phyloP scores from a whole-genome alignment of 1,140 invertebrate genomes.

The Drosophila obscura region DNA sequence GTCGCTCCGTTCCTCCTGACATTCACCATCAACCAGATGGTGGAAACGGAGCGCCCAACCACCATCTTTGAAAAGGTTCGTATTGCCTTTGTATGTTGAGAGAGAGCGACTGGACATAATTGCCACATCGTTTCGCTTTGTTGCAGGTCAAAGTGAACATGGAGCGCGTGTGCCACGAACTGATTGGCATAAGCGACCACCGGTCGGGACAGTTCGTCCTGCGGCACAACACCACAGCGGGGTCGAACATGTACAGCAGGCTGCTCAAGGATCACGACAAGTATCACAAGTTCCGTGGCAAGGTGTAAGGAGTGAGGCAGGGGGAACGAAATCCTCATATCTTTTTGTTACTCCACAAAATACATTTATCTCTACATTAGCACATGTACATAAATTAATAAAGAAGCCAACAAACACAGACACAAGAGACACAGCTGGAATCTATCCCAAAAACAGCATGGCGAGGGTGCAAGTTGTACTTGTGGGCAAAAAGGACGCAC shows the following conservation, averaged over 20 bases:
- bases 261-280: conserved; percentile 78
- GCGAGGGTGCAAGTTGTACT: too few relatives aligned
- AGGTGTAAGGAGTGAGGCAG: conserved; percentile 61
- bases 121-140: background rate
- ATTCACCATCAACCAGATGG: conserved; percentile 78
- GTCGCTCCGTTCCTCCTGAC: conserved; percentile 78
- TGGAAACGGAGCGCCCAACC: conserved; percentile 68
- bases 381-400: background rate
- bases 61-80: conserved; percentile 76
- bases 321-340: background rate
- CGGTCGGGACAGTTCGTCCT: conserved; percentile 78
- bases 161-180: conserved; percentile 74
- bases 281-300: conserved; percentile 81
- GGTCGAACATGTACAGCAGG: conserved; percentile 69
- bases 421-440: too few relatives aligned
- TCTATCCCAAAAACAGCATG: too few relatives aligned
- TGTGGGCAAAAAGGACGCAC: too few relatives aligned
- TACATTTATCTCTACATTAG: conserved; percentile 24
- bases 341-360: conserved; percentile 7
- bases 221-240: conserved; percentile 75
- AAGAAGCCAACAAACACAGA: too few relatives aligned
- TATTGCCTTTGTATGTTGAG: background rate
- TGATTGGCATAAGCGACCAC: conserved; percentile 78
- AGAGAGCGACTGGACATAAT: background rate
- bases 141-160: conserved; percentile 75